phyloP scores from a whole-genome alignment of 2,797 vertebrate genomes.

The Propithecus deckenii region DNA sequence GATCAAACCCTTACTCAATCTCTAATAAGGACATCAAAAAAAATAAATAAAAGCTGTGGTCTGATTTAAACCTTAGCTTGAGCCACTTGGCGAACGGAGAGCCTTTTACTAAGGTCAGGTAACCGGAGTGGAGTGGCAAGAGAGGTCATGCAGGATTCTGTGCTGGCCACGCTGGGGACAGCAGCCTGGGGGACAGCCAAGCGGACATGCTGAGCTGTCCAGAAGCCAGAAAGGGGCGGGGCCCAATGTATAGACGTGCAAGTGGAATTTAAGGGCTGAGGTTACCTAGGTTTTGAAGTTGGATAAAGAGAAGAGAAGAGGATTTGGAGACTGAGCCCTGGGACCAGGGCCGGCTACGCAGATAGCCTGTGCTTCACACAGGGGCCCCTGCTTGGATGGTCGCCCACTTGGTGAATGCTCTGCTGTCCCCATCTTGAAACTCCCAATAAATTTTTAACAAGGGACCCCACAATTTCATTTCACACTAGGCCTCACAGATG shows the following conservation, averaged over 20 bases:
- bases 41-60: not conserved
- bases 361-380: not conserved
- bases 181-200: not conserved
- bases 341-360: not conserved
- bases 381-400: fast-evolving
- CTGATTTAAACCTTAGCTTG: not conserved
- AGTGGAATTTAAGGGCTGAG: not conserved
- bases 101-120: not conserved
- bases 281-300: not conserved
- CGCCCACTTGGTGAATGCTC: too few species aligned
- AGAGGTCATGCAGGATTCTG: not conserved
- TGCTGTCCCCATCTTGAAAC: not conserved
- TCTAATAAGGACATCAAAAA: not conserved
- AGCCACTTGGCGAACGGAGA: not conserved
- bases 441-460: not conserved
- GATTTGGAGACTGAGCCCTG: not conserved
- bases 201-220: not conserved
- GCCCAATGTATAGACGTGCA: not conserved
- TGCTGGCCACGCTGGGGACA: not conserved
- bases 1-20: not conserved
- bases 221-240: not conserved
- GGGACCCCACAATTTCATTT: not conserved
- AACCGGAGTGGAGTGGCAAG: not conserved
- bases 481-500: not conserved
- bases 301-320: not conserved